Conservation (phyloP, 2,888 invertebrate genomes). For the Diplazon laetatorius region DNA sequence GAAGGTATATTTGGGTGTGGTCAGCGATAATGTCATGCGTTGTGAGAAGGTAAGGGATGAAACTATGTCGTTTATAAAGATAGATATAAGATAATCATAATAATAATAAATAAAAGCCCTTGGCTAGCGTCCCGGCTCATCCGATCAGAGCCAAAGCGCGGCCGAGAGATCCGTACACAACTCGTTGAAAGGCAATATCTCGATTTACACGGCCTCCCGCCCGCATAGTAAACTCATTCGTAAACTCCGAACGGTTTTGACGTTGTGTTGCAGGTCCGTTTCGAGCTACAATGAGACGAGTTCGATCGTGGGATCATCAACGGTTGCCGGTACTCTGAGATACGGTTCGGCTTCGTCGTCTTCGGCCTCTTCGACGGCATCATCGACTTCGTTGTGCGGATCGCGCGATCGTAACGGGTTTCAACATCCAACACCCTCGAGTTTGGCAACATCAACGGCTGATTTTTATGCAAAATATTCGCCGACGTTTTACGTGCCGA, state of each 20-base stretch:
- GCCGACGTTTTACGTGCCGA: constrained; percentile 89
- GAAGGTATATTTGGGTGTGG: too few species aligned
- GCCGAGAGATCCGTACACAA: constrained; percentile 10
- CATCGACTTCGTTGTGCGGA: constrained; percentile 63
- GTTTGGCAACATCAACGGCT: constrained; percentile 82
- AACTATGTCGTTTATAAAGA: too few species aligned
- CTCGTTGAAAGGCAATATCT: constrained; percentile 2
- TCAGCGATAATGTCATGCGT: too few species aligned
- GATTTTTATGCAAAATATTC: constrained; percentile 91
- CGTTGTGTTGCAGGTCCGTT: constrained; percentile 81
- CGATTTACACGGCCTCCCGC: constrained; percentile 16
- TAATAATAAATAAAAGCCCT: constrained; percentile 67
- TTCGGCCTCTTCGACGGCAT: constrained; percentile 68
- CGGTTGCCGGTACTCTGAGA: constrained; percentile 53
- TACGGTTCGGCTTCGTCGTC: constrained; percentile 66
- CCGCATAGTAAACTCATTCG: constrained; percentile 65
- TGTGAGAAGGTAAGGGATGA: too few species aligned
- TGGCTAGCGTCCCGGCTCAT: constrained; percentile 74
- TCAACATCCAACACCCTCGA: constrained; percentile 52
- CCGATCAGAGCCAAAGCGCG: constrained; percentile 19
- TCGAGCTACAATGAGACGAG: constrained; percentile 76
- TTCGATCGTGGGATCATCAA: constrained; percentile 63
- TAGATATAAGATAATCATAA: neutral
- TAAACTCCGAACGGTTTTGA: constrained; percentile 62
- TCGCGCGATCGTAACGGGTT: constrained; percentile 68